These are phyloP conservation scores for Merodon equestris DNA, from an alignment of 2,888 invertebrate genomes.

Conservation along the genomic window DNA sequence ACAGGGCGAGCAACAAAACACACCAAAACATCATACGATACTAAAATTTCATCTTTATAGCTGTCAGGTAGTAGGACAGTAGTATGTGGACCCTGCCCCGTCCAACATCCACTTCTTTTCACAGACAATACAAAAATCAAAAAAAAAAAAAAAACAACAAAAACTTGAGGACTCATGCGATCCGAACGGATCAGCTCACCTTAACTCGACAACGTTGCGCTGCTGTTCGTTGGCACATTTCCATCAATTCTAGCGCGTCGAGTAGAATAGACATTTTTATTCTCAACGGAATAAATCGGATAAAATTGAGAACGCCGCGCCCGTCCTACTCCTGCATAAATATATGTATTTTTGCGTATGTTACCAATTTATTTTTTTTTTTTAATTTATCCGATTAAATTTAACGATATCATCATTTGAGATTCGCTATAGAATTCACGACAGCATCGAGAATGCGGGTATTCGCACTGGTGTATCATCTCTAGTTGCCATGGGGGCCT, in stretches of 20 bases:
- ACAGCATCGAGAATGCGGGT: no score
- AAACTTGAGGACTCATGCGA: neutral
- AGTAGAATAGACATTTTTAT: constrained; percentile 9
- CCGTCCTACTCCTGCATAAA: constrained; percentile 1
- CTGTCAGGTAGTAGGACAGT: constrained; percentile 12
- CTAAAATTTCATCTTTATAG: constrained; percentile 44
- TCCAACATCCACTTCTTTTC: constrained; percentile 5
- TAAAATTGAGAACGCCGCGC: constrained; percentile 31
- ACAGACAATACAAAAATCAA: no score
- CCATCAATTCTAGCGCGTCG: constrained; percentile 22
- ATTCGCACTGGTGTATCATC: neutral
- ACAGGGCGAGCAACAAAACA: constrained; percentile 34
- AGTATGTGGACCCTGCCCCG: no score
- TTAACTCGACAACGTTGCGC: constrained; percentile 46
- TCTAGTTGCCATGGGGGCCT: constrained; percentile 27
- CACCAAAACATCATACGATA: constrained; percentile 57
- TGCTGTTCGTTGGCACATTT: constrained; percentile 48
- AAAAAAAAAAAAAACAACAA: no score
- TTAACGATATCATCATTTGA: constrained; percentile 41
- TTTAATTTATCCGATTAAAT: constrained; percentile 41
- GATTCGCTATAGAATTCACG: neutral
- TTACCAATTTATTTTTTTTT: constrained; percentile 46
- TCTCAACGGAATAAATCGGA: constrained; percentile 15
- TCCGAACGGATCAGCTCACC: constrained; percentile 17
- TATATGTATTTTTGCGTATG: constrained; percentile 27